Evolutionary conservation across 2,113 vertebrate genomes (phyloP), one percentile per base, ranked within the genome.

Genomic region (Phrynocephalus versicolor): DNA sequence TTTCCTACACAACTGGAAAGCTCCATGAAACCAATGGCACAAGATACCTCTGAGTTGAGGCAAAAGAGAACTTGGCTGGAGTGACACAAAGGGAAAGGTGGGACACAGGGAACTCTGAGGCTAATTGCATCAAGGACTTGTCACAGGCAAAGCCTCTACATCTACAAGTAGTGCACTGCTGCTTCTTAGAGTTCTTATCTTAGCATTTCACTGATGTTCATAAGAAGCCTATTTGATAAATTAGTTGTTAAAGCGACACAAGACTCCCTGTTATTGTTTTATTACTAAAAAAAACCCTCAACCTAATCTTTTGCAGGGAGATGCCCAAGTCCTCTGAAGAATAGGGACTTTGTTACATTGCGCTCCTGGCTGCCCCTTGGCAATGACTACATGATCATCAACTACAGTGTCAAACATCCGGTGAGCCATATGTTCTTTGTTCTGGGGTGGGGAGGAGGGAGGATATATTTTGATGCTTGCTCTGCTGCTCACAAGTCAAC

Each of bases 391-490:
- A 95, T 98, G 93, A 99, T 97, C 93, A 97, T 98, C 94, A 98
- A 98, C 95, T 98, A 97, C 96, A 98, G 97, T 0, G 97, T 98
- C 91, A 97, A 97, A 89, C 97, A 97, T 87, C 97, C 97, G 91
- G 97, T 97, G 94, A 92, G 96, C 85, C 57, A 85, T 70, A 51
- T 21, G 7, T 23, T 64, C 25, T 41, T 35, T 39, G 35, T 13
- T 58, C n/a, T 58, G 69, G n/a, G n/a, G n/a, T n/a, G n/a, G n/a
- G n/a, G n/a, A n/a, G n/a, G n/a, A n/a, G n/a, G n/a, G n/a, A 25
- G 67, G n/a, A 58, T 5, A 45, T 45, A 16, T 16, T 51, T 33
- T 57, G 51, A 15, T 77, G 51, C 51, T 18, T 57, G 30, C 45
- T 1, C 45, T 55, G 15, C 45, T 55, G 30, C 45, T 57, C 39